phyloP scores from a whole-genome alignment of 2,113 vertebrate genomes.

The Siphamia tubifer region DNA sequence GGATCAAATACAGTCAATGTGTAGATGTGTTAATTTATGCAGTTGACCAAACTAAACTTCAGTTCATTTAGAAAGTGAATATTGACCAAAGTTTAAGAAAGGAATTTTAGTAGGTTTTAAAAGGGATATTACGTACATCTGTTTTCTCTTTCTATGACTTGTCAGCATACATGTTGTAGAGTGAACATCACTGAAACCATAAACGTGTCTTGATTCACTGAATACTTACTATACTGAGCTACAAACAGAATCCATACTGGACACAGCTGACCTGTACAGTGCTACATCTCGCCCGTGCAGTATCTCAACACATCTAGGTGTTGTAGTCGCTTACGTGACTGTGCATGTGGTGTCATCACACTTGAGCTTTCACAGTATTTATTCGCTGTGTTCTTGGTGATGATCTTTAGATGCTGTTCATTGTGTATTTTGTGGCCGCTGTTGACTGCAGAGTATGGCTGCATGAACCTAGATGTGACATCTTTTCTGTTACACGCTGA shows the following conservation, averaged over 20 bases:
- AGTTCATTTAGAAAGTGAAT: neutral
- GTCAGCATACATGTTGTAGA: conserved; percentile 21
- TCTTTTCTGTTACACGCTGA: neutral
- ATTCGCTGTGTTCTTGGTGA: neutral
- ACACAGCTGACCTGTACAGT: neutral
- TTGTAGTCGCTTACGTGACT: conserved; percentile 6
- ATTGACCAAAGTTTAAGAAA: conserved; percentile 13
- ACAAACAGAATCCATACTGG: neutral
- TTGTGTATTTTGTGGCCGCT: conserved; percentile 11
- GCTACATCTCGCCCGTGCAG: neutral
- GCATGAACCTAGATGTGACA: conserved; percentile 4
- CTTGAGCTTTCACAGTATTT: neutral
- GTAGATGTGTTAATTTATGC: neutral
- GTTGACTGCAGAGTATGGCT: neutral
- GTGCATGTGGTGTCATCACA: conserved; percentile 9
- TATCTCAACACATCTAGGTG: conserved; percentile 11
- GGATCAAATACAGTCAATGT: neutral
- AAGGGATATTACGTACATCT: neutral
- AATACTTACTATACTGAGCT: conserved; percentile 38
- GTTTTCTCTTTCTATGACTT: conserved; percentile 31
- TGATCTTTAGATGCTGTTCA: conserved; percentile 3
- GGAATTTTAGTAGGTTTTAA: neutral
- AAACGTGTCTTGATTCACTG: conserved; percentile 65
- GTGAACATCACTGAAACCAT: conserved; percentile 51
- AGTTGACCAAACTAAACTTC: conserved; percentile 1